These are phyloP conservation scores for Lasiurus borealis DNA, from an alignment of 2,113 vertebrate genomes.

Conservation along the genomic window DNA sequence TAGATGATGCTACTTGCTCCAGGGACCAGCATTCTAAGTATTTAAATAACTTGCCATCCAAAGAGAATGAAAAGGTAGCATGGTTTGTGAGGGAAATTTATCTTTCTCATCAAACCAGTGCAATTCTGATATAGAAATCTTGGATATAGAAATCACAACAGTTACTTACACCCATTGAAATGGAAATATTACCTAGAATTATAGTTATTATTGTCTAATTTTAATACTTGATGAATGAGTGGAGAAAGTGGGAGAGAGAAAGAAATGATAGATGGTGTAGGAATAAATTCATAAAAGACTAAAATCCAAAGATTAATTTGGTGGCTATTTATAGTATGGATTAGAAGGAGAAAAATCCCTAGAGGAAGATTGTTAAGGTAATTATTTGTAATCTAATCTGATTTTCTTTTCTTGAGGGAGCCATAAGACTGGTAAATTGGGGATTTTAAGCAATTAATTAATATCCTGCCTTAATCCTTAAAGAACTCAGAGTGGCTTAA, in stretches of 20 bases:
- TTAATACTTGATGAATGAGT: constrained; percentile 34
- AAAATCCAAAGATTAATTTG: constrained; percentile 66
- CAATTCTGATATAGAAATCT: neutral
- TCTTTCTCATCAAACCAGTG: neutral
- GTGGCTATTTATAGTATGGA: constrained; percentile 3
- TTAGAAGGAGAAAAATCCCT: constrained; percentile 19
- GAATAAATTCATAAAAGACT: constrained; percentile 64
- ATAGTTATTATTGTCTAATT: constrained; percentile 35
- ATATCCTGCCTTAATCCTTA: constrained; percentile 47
- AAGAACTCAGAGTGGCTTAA: constrained; percentile 40
- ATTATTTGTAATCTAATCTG: constrained; percentile 67
- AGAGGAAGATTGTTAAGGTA: constrained; percentile 52
- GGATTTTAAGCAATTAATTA: constrained; percentile 63
- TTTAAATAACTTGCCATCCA: neutral
- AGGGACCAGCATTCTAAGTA: neutral
- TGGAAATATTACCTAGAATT: constrained; percentile 13
- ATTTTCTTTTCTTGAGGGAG: constrained; percentile 64
- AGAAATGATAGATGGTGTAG: constrained; percentile 25
- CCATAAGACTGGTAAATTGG: neutral
- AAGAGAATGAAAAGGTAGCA: neutral
- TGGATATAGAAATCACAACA: neutral
- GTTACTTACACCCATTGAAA: neutral
- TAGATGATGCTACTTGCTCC: neutral
- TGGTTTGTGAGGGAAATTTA: neutral
- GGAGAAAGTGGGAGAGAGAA: neutral